These are phyloP conservation scores for Eubasilissa regina DNA, from an alignment of 1,140 invertebrate species.

Conservation along the genomic window DNA sequence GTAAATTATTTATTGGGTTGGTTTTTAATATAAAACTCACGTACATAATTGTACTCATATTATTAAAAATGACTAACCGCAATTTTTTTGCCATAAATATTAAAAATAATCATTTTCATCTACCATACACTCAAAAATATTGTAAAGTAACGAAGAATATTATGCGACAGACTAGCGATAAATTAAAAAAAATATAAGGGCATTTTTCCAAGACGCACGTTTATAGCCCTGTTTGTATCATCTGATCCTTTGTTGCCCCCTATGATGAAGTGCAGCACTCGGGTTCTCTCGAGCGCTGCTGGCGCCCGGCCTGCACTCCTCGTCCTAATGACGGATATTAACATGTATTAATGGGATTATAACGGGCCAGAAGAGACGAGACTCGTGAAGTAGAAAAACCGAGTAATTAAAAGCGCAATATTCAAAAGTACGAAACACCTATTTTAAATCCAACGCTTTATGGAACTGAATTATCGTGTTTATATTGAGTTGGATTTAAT, in stretches of 20 bases:
- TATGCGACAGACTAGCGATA: no score
- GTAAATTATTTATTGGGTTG: no score
- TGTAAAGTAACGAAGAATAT: no score
- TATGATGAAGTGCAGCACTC: slow-evolving; percentile 30
- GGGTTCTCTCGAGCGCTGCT: slow-evolving; percentile 9
- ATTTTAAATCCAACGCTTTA: not conserved
- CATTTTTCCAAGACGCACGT: no score
- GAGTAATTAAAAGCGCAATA: slow-evolving; percentile 43
- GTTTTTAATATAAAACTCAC: no score
- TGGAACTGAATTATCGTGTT: slow-evolving; percentile 22
- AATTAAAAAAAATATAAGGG: no score
- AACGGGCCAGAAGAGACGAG: not conserved
- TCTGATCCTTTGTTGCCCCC: slow-evolving; percentile 26
- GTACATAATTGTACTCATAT: no score
- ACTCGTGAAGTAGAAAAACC: slow-evolving; percentile 12
- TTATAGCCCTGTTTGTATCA: no score
- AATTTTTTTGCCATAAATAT: no score
- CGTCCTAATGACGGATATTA: slow-evolving; percentile 43
- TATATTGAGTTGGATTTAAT: slow-evolving; percentile 6
- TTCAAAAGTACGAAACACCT: not conserved
- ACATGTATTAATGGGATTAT: slow-evolving; percentile 50
- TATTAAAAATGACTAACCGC: no score
- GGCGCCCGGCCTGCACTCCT: not conserved
- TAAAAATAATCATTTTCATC: no score
- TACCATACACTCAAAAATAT: no score